Conservation (phyloP, 1,140 invertebrate species). For the Pristionchus pacificus region DNA sequence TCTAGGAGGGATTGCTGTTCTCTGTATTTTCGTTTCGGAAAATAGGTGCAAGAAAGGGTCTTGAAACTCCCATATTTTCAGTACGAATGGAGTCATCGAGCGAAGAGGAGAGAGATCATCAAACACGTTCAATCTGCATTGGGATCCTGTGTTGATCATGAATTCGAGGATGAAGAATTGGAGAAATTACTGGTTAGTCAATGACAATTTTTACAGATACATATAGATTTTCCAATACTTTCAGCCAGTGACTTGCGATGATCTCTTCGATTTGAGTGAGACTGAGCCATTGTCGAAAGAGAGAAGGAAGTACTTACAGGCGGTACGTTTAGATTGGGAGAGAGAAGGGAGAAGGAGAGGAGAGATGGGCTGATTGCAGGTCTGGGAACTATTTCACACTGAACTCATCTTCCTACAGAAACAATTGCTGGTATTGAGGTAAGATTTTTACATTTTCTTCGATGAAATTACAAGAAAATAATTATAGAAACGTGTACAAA, state of each 20-base stretch:
- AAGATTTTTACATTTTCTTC: too few species aligned
- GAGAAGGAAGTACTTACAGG: neutral
- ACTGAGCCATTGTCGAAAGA: neutral
- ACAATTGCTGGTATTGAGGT: slow-evolving; percentile 71
- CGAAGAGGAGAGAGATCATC: slow-evolving; percentile 51
- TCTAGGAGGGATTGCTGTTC: too few species aligned
- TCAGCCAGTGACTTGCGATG: slow-evolving; percentile 61
- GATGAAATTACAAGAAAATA: too few species aligned
- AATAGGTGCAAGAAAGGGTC: too few species aligned
- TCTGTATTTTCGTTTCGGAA: too few species aligned
- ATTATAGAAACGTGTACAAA: slow-evolving; percentile 67
- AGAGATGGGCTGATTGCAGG: slow-evolving; percentile 59
- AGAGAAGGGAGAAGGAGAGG: neutral
- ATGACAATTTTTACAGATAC: neutral
- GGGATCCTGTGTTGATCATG: slow-evolving; percentile 41
- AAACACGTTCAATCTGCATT: slow-evolving; percentile 55
- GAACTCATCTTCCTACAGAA: slow-evolving; percentile 69
- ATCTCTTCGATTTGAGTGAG: slow-evolving; percentile 58
- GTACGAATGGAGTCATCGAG: slow-evolving; percentile 56
- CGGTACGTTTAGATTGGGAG: neutral
- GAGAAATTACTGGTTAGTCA: slow-evolving; percentile 44
- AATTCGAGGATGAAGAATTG: slow-evolving; percentile 54
- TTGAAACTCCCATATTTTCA: too few species aligned
- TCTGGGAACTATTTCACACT: slow-evolving; percentile 71
- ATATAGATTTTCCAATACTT: slow-evolving; percentile 12